Base-by-base conservation (phyloP, 2,888 invertebrate species). In the Lysandra coridon region DNA sequence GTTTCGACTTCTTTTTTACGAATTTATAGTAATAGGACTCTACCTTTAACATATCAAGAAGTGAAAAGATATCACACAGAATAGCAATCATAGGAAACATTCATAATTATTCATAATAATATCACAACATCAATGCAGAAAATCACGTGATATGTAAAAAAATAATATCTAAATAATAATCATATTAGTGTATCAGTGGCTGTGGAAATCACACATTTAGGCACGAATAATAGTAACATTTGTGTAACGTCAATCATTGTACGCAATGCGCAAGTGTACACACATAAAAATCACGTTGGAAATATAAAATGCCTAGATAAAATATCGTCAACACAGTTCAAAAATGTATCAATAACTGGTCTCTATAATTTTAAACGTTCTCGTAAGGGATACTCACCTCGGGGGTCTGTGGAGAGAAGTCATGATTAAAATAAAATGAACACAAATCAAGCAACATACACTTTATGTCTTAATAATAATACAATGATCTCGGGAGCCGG, bases 391-490 rank as follows among this genome's bases (percentile, higher is more conserved):
- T 84, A 93, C 94, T 94, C 91, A 94, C 94, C 94, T 90, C 86
- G 80, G 82, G 85, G 89, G 88, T 89, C 93, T 93, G 93, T 92
- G 92, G 88, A 94, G 86, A 94, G 90, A 93, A 91, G 87, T 86
- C 88, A 81, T 88, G 84, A 90, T 93, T 92, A 93, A 93, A 94
- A 94, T 94, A 94, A 94, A 94, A 94, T 92, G 91, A 91, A 93
- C 93, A 93, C 92, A 89, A 82, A 87, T 93, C 91, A 92, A 93
- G 93, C 88, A 94, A 94, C 93, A 94, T 93, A 94, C 94, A 94
- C 92, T 94, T 94, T 94, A 94, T 94, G 92, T 94, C 93, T 94
- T 94, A 91, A 90, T 87, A 90, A 90, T 91, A 92, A 90, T 94
- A 94, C 93, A 94, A 90, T 89, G 85, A 85, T 84, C 85, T 84